A percentile compares a stretch with the other conserved stretches of the same genome.
These are phyloP conservation scores for Drosophila melanogaster DNA, from an alignment of 1,140 invertebrate genomes.

Conservation along the genomic window Release_6_plus_ISO1_MT NC_004354.4:9618501-9619000, in stretches of 20 bases:
- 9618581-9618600: no score
- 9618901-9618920: slow-evolving; percentile 5
- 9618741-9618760: slow-evolving; percentile 22
- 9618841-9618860: slow-evolving; percentile 7
- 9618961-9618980: slow-evolving; percentile 57
- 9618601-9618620: not conserved
- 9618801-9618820: not conserved
- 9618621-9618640: not conserved
- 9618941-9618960: slow-evolving; percentile 69
- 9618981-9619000: slow-evolving; percentile 66
- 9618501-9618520: slow-evolving; percentile 2
- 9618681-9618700: slow-evolving; percentile 21
- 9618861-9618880: slow-evolving; percentile 12
- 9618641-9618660: not conserved
- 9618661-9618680: slow-evolving; percentile 16
- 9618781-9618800: not conserved
- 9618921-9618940: slow-evolving; percentile 47
- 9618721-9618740: slow-evolving; percentile 18
- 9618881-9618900: slow-evolving; percentile 9
- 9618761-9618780: not conserved
- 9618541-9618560: not conserved
- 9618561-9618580: no score
- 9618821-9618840: not conserved
- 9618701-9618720: slow-evolving; percentile 3
- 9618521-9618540: not conserved